Evolutionary conservation across 2,888 invertebrate genomes (phyloP).

Genomic region (Drosophila sordidapex): DNA sequence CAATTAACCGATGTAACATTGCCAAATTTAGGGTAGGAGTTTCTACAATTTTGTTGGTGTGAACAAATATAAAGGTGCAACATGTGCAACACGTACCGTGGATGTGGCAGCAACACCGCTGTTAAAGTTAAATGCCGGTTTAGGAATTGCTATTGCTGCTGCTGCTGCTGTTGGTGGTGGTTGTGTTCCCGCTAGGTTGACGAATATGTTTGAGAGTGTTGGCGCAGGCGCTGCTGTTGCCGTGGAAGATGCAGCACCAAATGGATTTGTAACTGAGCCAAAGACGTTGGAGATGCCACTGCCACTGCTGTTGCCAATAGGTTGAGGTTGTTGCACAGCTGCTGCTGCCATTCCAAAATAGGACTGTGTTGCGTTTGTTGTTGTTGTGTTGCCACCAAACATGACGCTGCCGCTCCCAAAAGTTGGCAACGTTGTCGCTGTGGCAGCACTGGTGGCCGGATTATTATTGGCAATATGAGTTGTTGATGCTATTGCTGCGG

Average conservation of each 20-base stretch:
- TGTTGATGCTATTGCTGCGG: slow-evolving; percentile 23
- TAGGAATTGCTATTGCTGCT: slow-evolving; percentile 35
- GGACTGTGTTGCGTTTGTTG: slow-evolving; percentile 9
- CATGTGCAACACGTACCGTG: slow-evolving; percentile 42
- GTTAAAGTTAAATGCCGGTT: slow-evolving; percentile 81
- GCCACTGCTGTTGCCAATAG: background rate
- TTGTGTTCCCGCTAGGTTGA: slow-evolving; percentile 7
- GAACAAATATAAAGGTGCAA: background rate
- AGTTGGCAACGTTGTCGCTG: slow-evolving; percentile 9
- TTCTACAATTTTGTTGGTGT: too few relatives aligned
- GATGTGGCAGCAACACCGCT: slow-evolving; percentile 31
- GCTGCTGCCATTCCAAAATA: background rate
- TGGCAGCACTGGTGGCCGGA: background rate
- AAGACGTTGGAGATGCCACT: slow-evolving; percentile 1
- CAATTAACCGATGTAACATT: too few relatives aligned
- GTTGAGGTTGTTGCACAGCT: background rate
- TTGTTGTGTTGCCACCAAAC: slow-evolving; percentile 12
- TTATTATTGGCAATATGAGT: slow-evolving; percentile 1
- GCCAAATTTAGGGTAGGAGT: too few relatives aligned
- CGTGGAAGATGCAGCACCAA: background rate
- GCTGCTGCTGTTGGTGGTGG: slow-evolving; percentile 13
- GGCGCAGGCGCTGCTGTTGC: slow-evolving; percentile 2
- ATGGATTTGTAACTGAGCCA: slow-evolving; percentile 3
- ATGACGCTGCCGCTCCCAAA: slow-evolving; percentile 18
- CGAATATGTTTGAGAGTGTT: slow-evolving; percentile 38